Percentiles rank a stretch among this genome's conserved stretches.
phyloP scores from a whole-genome alignment of 1,140 invertebrate species.

The Drosophila subobscura region DNA sequence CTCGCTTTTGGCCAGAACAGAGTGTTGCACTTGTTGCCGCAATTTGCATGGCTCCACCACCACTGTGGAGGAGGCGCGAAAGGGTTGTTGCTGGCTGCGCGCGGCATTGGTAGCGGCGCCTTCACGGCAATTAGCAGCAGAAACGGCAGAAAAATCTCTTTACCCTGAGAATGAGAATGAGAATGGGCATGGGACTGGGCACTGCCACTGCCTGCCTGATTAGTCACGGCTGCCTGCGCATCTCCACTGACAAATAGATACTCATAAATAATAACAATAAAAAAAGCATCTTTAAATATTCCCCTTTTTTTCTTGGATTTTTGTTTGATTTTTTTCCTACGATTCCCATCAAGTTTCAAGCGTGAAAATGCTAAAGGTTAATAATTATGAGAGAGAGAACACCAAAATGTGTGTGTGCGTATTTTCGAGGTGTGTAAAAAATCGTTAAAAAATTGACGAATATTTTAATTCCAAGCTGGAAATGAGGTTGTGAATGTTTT shows the following conservation, averaged over 20 bases:
- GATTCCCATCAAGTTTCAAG: constrained; percentile 62
- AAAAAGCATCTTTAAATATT: constrained; percentile 35
- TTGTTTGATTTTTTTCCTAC: constrained; percentile 21
- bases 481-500: constrained; percentile 31
- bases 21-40: constrained; percentile 71
- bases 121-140: constrained; percentile 76
- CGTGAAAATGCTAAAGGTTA: constrained; percentile 81
- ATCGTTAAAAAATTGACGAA: constrained; percentile 55
- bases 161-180: constrained; percentile 32
- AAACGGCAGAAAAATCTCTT: constrained; percentile 51
- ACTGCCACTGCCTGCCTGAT: constrained; percentile 41
- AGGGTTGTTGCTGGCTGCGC: no score
- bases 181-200: constrained; percentile 11
- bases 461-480: constrained; percentile 27
- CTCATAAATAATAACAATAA: constrained; percentile 73
- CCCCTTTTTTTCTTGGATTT: constrained; percentile 33
- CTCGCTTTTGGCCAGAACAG: constrained; percentile 14
- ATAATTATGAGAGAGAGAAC: constrained; percentile 64
- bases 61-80: constrained; percentile 3
- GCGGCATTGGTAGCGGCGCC: constrained; percentile 50
- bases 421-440: constrained; percentile 35
- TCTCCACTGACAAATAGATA: constrained; percentile 70
- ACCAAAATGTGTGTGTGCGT: constrained; percentile 9
- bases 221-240: constrained; percentile 74
- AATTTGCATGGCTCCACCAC: constrained; percentile 59